Evolutionary conservation across 2,113 vertebrate genomes (phyloP), one percentile per base, ranked within the genome.

Genomic region (Sceloporus undulatus): DNA sequence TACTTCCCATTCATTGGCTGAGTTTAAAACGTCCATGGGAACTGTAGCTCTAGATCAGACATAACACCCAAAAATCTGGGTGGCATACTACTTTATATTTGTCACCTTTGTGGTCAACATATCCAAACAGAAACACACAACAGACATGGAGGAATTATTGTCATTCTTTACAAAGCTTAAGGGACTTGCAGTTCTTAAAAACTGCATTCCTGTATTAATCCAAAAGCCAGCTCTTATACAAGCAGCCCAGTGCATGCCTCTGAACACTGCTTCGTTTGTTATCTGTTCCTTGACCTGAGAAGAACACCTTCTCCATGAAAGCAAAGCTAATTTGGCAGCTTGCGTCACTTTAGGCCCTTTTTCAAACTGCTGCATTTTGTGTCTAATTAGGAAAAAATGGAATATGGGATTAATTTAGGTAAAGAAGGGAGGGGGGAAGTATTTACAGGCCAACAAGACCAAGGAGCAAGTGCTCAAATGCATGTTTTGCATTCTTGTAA

Each of bases 101-200:
- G 56, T 42, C 52, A 40, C 85, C 85, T 76, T 0, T 56, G 27
- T 48, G 92, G 83, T 1, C 0, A 1, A 82, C n/a, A 89, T 88
- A 88, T 42, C 2, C 0, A 85, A 86, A 79, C 4, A 87, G 81
- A 18, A 2, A 4, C 85, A 62, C 16, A 42, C 34, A 82, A 85
- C 16, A 94, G 91, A 38, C 48, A 7, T 90, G 89, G 87, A 93
- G 87, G 91, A 42, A 93, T 94, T 79, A 87, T 92, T 93, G 91
- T 91, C 85, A 92, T 94, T 95, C 93, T 89, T 94, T 82, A 91
- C 27, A 82, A 94, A 96, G 90, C 90, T 93, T 91, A 96, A 93
- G 84, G 7, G 87, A 90, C 89, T 85, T 94, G 85, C 76, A 88
- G 87, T 82, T 87, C 65, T 93, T 93, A 90, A 91, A 93, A 90